phyloP scores from a whole-genome alignment of 2,888 invertebrate species.

The Hartigia nigra region DNA sequence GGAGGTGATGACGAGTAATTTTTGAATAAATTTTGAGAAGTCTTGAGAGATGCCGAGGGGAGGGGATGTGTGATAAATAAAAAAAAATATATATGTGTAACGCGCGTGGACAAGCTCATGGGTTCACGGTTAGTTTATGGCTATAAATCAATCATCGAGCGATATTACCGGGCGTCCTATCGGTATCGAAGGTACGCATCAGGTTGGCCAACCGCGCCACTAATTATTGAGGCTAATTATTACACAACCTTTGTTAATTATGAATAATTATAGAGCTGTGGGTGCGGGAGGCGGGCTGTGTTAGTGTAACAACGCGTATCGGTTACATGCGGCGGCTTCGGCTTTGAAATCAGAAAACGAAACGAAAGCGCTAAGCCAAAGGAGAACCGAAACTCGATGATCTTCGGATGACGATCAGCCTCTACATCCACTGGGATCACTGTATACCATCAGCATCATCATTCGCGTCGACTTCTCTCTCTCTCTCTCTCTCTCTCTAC shows the following conservation, averaged over 20 bases:
- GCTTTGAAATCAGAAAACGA: conserved; percentile 6
- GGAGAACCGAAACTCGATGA: not conserved
- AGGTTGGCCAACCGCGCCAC: conserved; percentile 24
- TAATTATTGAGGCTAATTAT: conserved; percentile 30
- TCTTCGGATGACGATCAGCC: not conserved
- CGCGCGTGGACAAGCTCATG: conserved; percentile 4
- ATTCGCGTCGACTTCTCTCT: not conserved
- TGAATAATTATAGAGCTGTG: conserved; percentile 23
- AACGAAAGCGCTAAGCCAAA: not conserved
- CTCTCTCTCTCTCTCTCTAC: not conserved
- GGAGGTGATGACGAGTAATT: not conserved
- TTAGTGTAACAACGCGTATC: conserved; percentile 16
- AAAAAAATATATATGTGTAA: conserved; percentile 24
- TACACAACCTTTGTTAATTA: conserved; percentile 29
- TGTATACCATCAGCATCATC: not conserved
- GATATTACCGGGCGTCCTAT: conserved; percentile 17
- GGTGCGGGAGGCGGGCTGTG: conserved; percentile 12
- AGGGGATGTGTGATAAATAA: conserved; percentile 24
- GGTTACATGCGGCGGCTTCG: conserved; percentile 6
- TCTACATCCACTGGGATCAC: not conserved
- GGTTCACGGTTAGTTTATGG: not conserved
- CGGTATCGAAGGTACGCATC: conserved; percentile 15
- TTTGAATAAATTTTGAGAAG: conserved; percentile 1
- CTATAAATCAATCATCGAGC: conserved; percentile 22
- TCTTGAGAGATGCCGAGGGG: conserved; percentile 18